Percentiles rank a stretch among this genome's conserved stretches.
These are phyloP conservation scores for Addax nasomaculatus DNA, from an alignment of 2,113 vertebrate species.

Conservation along the genomic window DNA sequence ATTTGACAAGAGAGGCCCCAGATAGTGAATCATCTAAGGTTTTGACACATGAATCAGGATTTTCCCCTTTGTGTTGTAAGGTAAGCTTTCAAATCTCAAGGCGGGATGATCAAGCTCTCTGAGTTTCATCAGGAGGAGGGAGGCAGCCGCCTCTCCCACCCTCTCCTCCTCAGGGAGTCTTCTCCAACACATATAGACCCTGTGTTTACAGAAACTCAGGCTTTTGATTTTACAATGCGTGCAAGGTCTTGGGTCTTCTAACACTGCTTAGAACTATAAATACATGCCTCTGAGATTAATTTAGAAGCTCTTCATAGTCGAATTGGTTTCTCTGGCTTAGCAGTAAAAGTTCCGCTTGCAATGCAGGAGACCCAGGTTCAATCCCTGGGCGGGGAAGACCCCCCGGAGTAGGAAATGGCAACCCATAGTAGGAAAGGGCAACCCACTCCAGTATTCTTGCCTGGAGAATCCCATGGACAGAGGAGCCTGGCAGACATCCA, in stretches of 20 bases:
- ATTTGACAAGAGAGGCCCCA: constrained; percentile 19
- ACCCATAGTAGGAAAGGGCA: not conserved
- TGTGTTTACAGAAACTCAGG: not conserved
- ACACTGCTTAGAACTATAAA: not conserved
- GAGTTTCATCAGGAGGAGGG: not conserved
- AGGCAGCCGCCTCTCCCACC: not conserved
- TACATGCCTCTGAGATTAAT: not conserved
- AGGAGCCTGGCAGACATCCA: not conserved
- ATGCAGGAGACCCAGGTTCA: not conserved
- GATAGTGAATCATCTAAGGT: constrained; percentile 15
- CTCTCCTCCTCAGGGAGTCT: not conserved
- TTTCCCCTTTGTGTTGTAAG: not conserved
- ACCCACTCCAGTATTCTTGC: not conserved
- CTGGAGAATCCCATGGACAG: not conserved
- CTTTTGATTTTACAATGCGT: not conserved
- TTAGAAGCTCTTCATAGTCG: not conserved
- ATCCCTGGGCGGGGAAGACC: not conserved
- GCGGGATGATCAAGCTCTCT: not conserved
- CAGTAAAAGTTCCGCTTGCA: not conserved
- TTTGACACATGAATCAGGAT: constrained; percentile 24
- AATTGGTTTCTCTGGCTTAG: not conserved
- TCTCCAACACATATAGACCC: not conserved
- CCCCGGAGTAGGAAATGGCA: not conserved
- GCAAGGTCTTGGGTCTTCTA: not conserved
- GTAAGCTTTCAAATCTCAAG: not conserved